These are phyloP conservation scores for Prunella himalayana DNA, from an alignment of 2,113 vertebrate genomes.

Conservation along the genomic window DNA sequence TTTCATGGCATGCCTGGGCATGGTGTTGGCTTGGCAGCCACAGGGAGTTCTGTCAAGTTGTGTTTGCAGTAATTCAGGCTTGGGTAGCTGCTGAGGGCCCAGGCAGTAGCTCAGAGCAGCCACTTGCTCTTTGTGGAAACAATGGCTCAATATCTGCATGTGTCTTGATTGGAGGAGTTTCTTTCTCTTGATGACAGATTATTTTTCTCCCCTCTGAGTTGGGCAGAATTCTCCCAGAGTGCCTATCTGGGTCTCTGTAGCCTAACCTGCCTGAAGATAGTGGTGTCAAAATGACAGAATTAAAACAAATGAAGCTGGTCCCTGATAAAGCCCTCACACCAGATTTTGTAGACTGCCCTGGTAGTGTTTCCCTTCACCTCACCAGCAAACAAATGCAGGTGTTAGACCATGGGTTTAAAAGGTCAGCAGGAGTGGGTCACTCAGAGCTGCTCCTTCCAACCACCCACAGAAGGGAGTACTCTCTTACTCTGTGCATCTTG, in stretches of 20 bases:
- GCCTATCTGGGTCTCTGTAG: not conserved
- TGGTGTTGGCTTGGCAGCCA: not conserved
- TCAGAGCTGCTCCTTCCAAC: not conserved
- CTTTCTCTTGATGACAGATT: not conserved
- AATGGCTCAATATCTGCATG: accelerated
- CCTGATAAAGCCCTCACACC: not conserved
- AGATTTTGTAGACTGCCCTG: not conserved
- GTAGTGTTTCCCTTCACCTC: not conserved
- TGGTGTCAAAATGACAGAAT: not conserved
- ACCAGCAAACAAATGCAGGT: not conserved
- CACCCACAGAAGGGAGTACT: not conserved
- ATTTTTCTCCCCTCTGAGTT: not conserved
- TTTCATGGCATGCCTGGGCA: not conserved
- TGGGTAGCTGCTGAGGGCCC: not conserved
- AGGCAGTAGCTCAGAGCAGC: not conserved
- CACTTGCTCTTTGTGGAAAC: not conserved
- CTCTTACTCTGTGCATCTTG: not conserved
- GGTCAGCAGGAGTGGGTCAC: not conserved
- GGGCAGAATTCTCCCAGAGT: not conserved
- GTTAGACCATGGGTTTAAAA: not conserved
- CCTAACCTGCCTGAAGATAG: not conserved
- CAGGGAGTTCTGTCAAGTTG: not conserved
- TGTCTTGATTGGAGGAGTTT: not conserved
- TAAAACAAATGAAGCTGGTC: not conserved
- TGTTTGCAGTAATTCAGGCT: not conserved